Evolutionary conservation across 2,888 invertebrate species (phyloP).

Genomic region (Sarcophaga carnaria): DNA sequence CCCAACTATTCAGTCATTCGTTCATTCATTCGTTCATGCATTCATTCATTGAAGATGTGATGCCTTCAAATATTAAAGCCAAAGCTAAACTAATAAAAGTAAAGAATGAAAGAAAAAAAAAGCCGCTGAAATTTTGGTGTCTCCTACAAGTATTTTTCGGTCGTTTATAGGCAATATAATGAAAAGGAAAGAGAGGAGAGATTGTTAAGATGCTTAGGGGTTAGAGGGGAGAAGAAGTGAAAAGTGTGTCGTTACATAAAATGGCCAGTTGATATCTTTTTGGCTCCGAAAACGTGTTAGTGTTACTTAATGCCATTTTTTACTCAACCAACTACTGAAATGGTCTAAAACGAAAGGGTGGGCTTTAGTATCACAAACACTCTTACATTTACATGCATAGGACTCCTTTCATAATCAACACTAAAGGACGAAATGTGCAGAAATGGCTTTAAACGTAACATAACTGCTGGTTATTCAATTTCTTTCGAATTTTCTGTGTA

Average conservation of each 20-base stretch:
- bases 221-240: not conserved
- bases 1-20: constrained; percentile 27
- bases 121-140: not conserved
- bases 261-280: constrained; percentile 64
- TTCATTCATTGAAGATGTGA: constrained; percentile 17
- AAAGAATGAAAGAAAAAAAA: not conserved
- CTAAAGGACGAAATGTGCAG: constrained; percentile 17
- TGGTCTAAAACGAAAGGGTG: constrained; percentile 21
- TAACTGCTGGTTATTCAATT: constrained; percentile 64
- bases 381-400: too few relatives aligned
- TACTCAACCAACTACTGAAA: constrained; percentile 34
- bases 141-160: not conserved
- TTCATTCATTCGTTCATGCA: constrained; percentile 2
- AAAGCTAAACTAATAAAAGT: not conserved
- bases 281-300: constrained; percentile 62
- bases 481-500: constrained; percentile 25
- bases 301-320: constrained; percentile 68
- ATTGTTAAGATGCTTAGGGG: not conserved
- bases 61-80: constrained; percentile 28
- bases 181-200: not conserved
- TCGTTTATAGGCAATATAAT: constrained; percentile 46
- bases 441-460: constrained; percentile 51
- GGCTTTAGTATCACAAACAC: not conserved
- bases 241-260: constrained; percentile 53
- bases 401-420: constrained; percentile 43